phyloP scores from a whole-genome alignment of 2,797 vertebrate species.

The Poeciliopsis paucimaculata region DNA sequence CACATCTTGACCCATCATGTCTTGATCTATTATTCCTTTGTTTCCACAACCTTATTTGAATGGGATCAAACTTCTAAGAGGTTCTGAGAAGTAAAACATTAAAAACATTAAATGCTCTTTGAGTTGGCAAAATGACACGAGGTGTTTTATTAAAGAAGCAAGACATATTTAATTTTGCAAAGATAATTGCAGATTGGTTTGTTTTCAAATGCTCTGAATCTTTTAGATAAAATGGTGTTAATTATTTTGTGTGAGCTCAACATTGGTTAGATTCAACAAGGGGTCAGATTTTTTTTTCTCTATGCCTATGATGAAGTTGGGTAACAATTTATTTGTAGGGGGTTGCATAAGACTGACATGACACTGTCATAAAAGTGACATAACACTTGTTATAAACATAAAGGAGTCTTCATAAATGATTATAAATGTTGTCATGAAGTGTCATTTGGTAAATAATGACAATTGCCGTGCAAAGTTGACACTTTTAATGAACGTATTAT shows the following conservation, averaged over 20 bases:
- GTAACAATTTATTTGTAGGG: no score
- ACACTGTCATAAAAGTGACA: no score
- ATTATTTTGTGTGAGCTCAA: not conserved
- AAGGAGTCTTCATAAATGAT: no score
- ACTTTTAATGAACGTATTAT: no score
- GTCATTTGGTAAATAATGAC: no score
- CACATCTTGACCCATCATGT: slow-evolving; percentile 33
- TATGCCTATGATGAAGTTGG: not conserved
- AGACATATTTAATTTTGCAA: not conserved
- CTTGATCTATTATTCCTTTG: slow-evolving; percentile 1
- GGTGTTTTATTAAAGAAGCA: not conserved
- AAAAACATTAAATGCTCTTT: not conserved
- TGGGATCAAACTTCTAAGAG: slow-evolving; percentile 16
- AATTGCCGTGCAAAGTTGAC: no score
- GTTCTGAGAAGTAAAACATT: slow-evolving; percentile 17
- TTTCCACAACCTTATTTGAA: slow-evolving; percentile 13
- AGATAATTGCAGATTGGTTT: slow-evolving; percentile 5
- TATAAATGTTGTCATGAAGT: no score
- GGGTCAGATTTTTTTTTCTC: not conserved
- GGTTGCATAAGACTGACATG: no score
- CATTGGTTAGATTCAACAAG: not conserved
- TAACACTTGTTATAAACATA: no score
- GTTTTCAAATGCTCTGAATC: not conserved
- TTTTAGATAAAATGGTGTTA: not conserved
- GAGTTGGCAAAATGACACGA: not conserved